Conservation (phyloP, 2,888 invertebrate genomes). For the Sesamia inferens region DNA sequence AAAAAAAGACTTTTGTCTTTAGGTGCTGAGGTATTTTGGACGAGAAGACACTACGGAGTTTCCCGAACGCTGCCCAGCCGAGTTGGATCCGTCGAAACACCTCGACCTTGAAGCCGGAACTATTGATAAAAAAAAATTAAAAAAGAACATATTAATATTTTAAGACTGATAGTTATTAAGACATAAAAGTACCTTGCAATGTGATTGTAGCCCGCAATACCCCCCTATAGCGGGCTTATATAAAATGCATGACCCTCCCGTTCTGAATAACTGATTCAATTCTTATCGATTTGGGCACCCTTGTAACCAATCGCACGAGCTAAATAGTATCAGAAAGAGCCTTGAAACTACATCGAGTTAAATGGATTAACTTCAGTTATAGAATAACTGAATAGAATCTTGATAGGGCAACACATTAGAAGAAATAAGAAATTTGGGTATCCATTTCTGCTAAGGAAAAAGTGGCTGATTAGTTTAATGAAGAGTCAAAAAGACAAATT, state of each 20-base stretch:
- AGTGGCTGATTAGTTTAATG: not conserved
- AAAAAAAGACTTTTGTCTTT: too few relatives aligned
- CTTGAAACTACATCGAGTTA: conserved; percentile 34
- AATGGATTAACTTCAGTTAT: conserved; percentile 38
- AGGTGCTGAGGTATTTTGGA: too few relatives aligned
- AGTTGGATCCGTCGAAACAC: too few relatives aligned
- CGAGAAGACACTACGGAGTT: too few relatives aligned
- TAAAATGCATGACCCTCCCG: conserved; percentile 69
- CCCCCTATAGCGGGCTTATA: conserved; percentile 48
- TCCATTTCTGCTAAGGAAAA: not conserved
- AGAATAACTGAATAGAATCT: conserved; percentile 2
- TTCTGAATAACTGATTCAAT: conserved; percentile 66
- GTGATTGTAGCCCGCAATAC: conserved; percentile 11
- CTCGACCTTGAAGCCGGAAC: too few relatives aligned
- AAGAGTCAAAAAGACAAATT: not conserved
- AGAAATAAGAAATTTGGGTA: conserved; percentile 16
- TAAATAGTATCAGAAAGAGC: conserved; percentile 27
- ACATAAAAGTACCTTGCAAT: not conserved
- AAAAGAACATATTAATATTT: too few relatives aligned
- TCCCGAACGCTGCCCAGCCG: too few relatives aligned
- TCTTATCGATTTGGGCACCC: conserved; percentile 64
- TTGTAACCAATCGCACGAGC: conserved; percentile 28
- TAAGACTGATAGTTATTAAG: conserved; percentile 14
- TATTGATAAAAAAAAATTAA: too few relatives aligned
- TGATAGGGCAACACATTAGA: conserved; percentile 8